Evolutionary conservation across 2,888 invertebrate species (phyloP).

Genomic region (Caenorhabditis sulstoni): DNA sequence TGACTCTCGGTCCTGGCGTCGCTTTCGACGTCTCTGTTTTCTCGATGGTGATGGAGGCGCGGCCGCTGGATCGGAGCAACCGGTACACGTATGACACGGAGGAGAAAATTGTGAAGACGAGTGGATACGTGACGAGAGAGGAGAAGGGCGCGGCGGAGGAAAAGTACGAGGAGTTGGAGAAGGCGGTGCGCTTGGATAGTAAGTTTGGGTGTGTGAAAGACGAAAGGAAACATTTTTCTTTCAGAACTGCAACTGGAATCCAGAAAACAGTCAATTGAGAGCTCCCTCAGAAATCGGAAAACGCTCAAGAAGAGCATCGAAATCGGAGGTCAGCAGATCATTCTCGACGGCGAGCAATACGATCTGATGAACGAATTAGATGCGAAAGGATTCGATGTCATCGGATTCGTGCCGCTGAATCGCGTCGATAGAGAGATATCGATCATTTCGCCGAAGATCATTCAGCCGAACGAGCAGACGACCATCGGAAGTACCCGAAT

Average conservation of each 20-base stretch:
- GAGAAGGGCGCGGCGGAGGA: conserved; percentile 15
- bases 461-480: conserved; percentile 57
- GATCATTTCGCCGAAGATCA: conserved; percentile 40
- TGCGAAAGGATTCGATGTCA: conserved; percentile 40
- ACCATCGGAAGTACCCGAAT: conserved; percentile 55
- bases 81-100: conserved; percentile 48
- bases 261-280: no score
- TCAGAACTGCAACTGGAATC: no score
- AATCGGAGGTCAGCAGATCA: conserved; percentile 63
- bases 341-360: conserved; percentile 56
- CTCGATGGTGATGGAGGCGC: conserved; percentile 59
- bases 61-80: conserved; percentile 33
- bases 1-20: conserved; percentile 57
- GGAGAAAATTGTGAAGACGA: conserved; percentile 37
- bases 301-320: conserved; percentile 62
- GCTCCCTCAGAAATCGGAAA: background rate
- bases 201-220: no score
- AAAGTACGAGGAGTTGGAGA: background rate
- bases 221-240: conserved; percentile 1
- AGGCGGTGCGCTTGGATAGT: background rate
- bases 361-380: conserved; percentile 37
- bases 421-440: conserved; percentile 43
- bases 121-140: conserved; percentile 37
- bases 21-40: conserved; percentile 62
- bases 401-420: conserved; percentile 47